phyloP scores from a whole-genome alignment of 1,140 invertebrate genomes.

The Cotesia chilonis region DNA sequence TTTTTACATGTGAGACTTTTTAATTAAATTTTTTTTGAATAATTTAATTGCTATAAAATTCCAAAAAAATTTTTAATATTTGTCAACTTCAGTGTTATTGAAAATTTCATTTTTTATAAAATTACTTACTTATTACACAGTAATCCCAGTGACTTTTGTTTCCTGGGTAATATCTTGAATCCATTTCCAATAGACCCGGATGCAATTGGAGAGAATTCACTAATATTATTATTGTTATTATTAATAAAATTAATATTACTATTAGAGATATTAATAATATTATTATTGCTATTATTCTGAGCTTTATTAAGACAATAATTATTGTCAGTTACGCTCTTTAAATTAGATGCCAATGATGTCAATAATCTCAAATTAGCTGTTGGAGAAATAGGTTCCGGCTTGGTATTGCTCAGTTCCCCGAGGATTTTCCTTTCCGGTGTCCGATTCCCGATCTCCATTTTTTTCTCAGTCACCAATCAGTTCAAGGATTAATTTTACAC shows the following conservation, averaged over 20 bases:
- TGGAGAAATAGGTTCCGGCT: conserved; percentile 64
- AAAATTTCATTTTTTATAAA: neutral
- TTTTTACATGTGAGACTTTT: too few relatives aligned
- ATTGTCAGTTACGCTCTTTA: conserved; percentile 58
- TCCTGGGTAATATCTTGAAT: conserved; percentile 56
- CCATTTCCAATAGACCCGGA: conserved; percentile 32
- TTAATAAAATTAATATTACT: too few relatives aligned
- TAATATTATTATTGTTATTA: neutral
- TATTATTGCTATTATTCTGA: neutral
- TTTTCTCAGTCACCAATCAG: neutral
- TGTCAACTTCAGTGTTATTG: too few relatives aligned
- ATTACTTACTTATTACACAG: conserved; percentile 69
- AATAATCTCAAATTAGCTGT: conserved; percentile 69
- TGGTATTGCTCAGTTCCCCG: conserved; percentile 64
- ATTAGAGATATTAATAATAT: neutral
- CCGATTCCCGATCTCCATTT: conserved; percentile 27
- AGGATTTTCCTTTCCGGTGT: conserved; percentile 68
- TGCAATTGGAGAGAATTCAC: conserved; percentile 6
- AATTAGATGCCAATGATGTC: conserved; percentile 65
- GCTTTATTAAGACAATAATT: conserved; percentile 19
- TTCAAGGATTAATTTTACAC: too few relatives aligned
- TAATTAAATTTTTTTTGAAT: too few relatives aligned
- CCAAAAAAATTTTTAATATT: too few relatives aligned
- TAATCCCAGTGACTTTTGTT: conserved; percentile 69
- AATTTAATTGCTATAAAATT: too few relatives aligned